phyloP scores from a whole-genome alignment of 2,113 vertebrate genomes.

The Nettapus auritus region DNA sequence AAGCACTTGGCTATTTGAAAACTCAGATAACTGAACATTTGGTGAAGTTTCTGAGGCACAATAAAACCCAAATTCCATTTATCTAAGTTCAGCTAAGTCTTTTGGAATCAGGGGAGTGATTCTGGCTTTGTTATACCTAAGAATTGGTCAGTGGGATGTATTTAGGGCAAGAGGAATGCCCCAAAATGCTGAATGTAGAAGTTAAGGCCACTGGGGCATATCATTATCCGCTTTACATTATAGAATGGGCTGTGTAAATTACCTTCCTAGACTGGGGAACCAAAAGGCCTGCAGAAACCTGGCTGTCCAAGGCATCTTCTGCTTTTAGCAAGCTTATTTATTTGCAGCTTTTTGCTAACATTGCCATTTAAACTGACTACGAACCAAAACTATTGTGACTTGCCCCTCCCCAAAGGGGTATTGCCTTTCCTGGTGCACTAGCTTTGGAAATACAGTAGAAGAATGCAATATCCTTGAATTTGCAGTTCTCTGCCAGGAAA shows the following conservation, averaged over 20 bases:
- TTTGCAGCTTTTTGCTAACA: slow-evolving; percentile 40
- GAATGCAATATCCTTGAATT: slow-evolving; percentile 37
- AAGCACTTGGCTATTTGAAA: background rate
- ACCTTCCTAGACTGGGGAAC: background rate
- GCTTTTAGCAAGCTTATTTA: slow-evolving; percentile 38
- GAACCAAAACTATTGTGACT: background rate
- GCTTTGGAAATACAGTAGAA: slow-evolving; percentile 26
- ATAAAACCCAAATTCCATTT: background rate
- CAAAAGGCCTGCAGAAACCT: background rate
- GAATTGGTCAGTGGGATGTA: background rate
- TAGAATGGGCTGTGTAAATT: background rate
- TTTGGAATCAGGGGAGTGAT: background rate
- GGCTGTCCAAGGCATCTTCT: background rate
- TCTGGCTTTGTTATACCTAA: background rate
- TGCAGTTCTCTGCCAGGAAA: slow-evolving; percentile 41
- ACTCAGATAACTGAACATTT: background rate
- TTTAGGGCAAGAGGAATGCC: background rate
- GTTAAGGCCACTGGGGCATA: background rate
- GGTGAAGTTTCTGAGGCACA: background rate
- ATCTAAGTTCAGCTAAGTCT: background rate
- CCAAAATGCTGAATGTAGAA: slow-evolving; percentile 12
- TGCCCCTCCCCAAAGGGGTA: slow-evolving; percentile 31
- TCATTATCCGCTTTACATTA: background rate
- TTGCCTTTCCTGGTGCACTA: slow-evolving; percentile 9
- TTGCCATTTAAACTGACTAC: background rate